Evolutionary conservation across 1,140 invertebrate species (phyloP).

Genomic region (Ditylenchus dipsaci): DNA sequence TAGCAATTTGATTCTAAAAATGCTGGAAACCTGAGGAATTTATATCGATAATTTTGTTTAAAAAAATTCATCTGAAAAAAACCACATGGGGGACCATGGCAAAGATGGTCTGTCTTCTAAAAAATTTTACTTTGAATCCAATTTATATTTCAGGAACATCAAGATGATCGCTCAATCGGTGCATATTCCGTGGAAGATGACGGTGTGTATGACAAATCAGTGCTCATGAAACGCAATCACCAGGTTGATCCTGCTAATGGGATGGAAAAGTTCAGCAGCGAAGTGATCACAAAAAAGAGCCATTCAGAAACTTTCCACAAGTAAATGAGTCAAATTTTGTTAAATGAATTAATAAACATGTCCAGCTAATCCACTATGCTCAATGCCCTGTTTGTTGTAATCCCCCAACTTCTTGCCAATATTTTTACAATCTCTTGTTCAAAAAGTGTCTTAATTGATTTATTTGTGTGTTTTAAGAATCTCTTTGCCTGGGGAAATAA

Average conservation of each 20-base stretch:
- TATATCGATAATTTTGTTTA: no score
- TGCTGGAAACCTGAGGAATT: no score
- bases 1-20: no score
- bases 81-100: no score
- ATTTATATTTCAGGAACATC: not conserved
- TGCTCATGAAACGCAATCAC: conserved; percentile 37
- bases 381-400: conserved; percentile 9
- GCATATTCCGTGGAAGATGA: conserved; percentile 35
- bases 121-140: no score
- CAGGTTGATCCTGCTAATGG: conserved; percentile 31
- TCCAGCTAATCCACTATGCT: not conserved
- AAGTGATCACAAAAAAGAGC: conserved; percentile 36
- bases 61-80: no score
- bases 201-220: conserved; percentile 42
- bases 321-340: not conserved
- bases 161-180: conserved; percentile 43
- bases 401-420: conserved; percentile 2
- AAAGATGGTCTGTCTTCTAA: no score
- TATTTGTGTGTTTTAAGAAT: no score
- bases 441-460: no score
- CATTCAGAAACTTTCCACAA: conserved; percentile 29
- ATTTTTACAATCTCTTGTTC: no score
- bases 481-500: no score
- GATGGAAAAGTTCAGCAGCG: conserved; percentile 36
- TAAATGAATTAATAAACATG: not conserved